phyloP scores from a whole-genome alignment of 1,140 invertebrate species.

The Papilio polytes region DNA sequence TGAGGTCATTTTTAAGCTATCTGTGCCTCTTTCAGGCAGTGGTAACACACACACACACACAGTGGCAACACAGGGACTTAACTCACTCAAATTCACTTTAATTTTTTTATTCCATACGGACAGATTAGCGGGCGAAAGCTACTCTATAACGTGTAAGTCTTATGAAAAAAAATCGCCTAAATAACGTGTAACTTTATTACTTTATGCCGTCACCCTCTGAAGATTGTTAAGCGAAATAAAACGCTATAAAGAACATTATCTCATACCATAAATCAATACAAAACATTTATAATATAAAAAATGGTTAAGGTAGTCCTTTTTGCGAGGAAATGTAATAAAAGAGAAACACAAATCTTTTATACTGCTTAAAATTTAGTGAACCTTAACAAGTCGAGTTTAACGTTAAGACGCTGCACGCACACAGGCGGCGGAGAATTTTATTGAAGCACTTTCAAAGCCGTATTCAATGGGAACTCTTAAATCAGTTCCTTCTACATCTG shows the following conservation, averaged over 20 bases:
- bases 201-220: neutral
- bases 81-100: too few species aligned
- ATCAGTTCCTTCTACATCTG: slow-evolving; percentile 73
- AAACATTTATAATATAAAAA: neutral
- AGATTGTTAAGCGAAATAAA: neutral
- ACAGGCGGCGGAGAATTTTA: slow-evolving; percentile 53
- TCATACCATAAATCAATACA: neutral
- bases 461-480: slow-evolving; percentile 70
- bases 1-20: too few species aligned
- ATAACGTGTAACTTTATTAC: neutral
- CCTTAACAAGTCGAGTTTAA: slow-evolving; percentile 41
- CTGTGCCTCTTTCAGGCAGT: too few species aligned
- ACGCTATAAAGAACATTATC: neutral
- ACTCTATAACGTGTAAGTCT: too few species aligned
- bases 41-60: too few species aligned
- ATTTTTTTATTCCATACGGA: too few species aligned
- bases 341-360: slow-evolving; percentile 34
- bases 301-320: neutral
- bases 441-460: slow-evolving; percentile 58
- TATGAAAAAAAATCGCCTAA: too few species aligned
- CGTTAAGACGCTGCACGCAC: slow-evolving; percentile 35
- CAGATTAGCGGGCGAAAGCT: too few species aligned
- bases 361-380: slow-evolving; percentile 41
- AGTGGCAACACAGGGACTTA: too few species aligned
- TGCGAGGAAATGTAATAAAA: slow-evolving; percentile 27